Conservation (phyloP, 2,888 invertebrate genomes). For the Philereme transversata region DNA sequence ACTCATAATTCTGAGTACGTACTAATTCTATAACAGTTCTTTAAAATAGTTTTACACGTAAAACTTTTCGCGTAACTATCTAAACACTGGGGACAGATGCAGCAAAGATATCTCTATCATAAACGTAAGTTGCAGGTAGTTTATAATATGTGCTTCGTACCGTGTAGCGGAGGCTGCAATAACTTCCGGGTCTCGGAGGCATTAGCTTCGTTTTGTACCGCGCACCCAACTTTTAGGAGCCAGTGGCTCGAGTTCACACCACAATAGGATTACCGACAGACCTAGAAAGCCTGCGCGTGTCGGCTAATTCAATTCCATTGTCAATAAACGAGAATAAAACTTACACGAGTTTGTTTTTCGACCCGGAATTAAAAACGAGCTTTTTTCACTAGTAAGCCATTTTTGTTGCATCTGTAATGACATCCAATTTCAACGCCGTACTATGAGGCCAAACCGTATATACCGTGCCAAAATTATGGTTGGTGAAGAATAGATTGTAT, state of each 20-base stretch:
- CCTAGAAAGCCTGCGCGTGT: constrained; percentile 64
- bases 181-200: constrained; percentile 54
- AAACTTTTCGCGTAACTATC: constrained; percentile 13
- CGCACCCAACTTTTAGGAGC: constrained; percentile 65
- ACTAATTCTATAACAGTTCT: too few species aligned
- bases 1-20: too few species aligned
- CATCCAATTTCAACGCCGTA: constrained; percentile 54
- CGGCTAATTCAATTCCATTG: constrained; percentile 71
- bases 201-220: constrained; percentile 57
- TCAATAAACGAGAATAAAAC: constrained; percentile 51
- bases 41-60: neutral
- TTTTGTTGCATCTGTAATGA: constrained; percentile 33
- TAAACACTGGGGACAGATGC: constrained; percentile 22
- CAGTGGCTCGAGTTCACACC: constrained; percentile 64
- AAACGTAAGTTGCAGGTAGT: constrained; percentile 28
- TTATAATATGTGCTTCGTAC: constrained; percentile 25
- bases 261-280: constrained; percentile 76
- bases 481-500: too few species aligned
- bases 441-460: too few species aligned
- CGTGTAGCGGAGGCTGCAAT: constrained; percentile 39
- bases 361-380: constrained; percentile 36
- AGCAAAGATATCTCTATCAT: constrained; percentile 19
- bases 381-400: constrained; percentile 26
- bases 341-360: constrained; percentile 38
- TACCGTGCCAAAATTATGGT: too few species aligned